Conservation (phyloP, 1,140 invertebrate species). For the Bombus sibiricus region DNA sequence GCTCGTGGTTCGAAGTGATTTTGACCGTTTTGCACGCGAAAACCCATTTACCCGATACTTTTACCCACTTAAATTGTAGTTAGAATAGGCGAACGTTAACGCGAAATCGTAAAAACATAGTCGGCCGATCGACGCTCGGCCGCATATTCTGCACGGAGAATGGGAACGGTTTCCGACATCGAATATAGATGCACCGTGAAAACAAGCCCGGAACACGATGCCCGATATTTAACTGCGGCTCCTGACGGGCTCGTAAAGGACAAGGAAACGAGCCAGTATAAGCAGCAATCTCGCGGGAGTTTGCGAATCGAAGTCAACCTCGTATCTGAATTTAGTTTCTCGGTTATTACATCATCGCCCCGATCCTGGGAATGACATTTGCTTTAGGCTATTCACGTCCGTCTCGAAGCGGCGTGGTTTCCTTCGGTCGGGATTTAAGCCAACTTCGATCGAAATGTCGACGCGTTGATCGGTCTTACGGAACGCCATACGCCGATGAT, state of each 20-base stretch:
- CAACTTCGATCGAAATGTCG: conserved; percentile 31
- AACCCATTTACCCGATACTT: neutral
- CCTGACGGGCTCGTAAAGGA: conserved; percentile 55
- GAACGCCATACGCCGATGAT: neutral
- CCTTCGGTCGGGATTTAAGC: conserved; percentile 24
- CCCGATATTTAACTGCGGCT: conserved; percentile 54
- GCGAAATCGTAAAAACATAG: conserved; percentile 18
- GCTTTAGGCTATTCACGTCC: conserved; percentile 47
- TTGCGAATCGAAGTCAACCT: conserved; percentile 50
- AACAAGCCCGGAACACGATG: neutral
- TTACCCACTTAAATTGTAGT: neutral
- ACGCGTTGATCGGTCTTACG: conserved; percentile 15
- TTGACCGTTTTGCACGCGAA: neutral
- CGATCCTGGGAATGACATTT: conserved; percentile 47
- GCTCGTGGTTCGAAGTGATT: neutral
- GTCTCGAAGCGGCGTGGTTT: neutral
- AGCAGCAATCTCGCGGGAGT: conserved; percentile 44
- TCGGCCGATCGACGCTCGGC: too few species aligned
- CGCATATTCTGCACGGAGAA: too few species aligned
- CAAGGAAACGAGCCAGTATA: conserved; percentile 51
- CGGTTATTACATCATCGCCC: conserved; percentile 54
- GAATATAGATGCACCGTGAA: neutral
- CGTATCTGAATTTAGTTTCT: conserved; percentile 55
- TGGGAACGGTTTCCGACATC: neutral
- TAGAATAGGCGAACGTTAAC: neutral